Percentiles rank a stretch among this genome's conserved stretches.
phyloP scores from a whole-genome alignment of 2,113 vertebrate genomes.

The Clarias batrachus region DNA sequence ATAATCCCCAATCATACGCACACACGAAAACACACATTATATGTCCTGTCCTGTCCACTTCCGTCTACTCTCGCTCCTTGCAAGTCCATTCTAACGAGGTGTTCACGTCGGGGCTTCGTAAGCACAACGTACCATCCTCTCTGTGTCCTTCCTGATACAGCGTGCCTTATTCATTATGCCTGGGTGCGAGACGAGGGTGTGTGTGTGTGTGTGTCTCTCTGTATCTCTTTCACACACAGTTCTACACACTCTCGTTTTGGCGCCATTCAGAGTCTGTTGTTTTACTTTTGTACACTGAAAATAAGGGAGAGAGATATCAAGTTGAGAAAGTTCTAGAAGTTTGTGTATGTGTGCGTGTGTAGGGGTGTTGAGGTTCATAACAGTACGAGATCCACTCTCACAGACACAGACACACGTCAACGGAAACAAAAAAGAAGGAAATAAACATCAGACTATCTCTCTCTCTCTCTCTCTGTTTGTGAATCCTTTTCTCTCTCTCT shows the following conservation, averaged over 20 bases:
- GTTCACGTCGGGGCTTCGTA: neutral
- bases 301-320: neutral
- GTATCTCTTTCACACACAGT: neutral
- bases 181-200: neutral
- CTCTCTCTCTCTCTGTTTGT: neutral
- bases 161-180: neutral
- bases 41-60: neutral
- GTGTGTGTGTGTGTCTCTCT: neutral
- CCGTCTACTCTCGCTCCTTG: neutral
- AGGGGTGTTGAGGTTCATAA: neutral
- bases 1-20: neutral
- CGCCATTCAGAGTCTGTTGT: constrained; percentile 24
- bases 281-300: constrained; percentile 25
- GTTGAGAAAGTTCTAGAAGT: neutral
- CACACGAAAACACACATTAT: neutral
- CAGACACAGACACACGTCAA: neutral
- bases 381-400: constrained; percentile 4
- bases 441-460: neutral
- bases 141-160: neutral
- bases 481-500: neutral
- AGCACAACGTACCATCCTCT: neutral
- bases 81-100: neutral
- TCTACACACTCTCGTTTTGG: neutral
- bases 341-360: neutral
- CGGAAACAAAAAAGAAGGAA: neutral